phyloP scores from a whole-genome alignment of 1,140 invertebrate genomes.

The Scaptodrosophila lebanonensis region DNA sequence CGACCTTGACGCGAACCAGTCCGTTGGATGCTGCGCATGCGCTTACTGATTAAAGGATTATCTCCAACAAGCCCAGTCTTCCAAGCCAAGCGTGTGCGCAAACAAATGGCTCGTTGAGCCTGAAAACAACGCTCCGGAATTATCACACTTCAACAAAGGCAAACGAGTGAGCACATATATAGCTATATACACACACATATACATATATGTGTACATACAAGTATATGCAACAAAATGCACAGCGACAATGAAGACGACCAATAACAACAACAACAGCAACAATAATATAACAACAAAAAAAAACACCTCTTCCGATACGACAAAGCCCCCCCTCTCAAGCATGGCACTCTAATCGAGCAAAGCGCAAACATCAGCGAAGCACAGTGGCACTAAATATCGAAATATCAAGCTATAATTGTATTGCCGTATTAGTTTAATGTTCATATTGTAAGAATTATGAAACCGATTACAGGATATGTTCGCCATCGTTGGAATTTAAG shows the following conservation, averaged over 20 bases:
- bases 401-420: too few relatives aligned
- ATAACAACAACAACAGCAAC: conserved; percentile 20
- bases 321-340: conserved; percentile 17
- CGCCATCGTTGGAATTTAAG: too few relatives aligned
- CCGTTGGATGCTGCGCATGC: too few relatives aligned
- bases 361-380: conserved; percentile 31
- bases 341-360: conserved; percentile 41
- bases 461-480: too few relatives aligned
- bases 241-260: conserved; percentile 6
- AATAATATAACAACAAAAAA: conserved; percentile 10
- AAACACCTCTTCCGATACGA: not conserved
- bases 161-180: conserved; percentile 19
- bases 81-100: conserved; percentile 40
- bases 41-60: conserved; percentile 66
- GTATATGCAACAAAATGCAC: conserved; percentile 59
- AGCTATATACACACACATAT: conserved; percentile 10
- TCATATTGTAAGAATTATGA: too few relatives aligned
- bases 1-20: too few relatives aligned
- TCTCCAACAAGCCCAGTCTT: conserved; percentile 14
- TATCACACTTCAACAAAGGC: conserved; percentile 68
- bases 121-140: conserved; percentile 52
- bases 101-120: conserved; percentile 37
- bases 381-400: conserved; percentile 2
- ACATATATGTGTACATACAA: conserved; percentile 32
- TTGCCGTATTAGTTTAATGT: too few relatives aligned